Percentiles rank a stretch among this genome's conserved stretches.
These are phyloP conservation scores for Sarotherodon lohbergeri DNA, from an alignment of 2,113 vertebrate species.

Conservation along the genomic window DNA sequence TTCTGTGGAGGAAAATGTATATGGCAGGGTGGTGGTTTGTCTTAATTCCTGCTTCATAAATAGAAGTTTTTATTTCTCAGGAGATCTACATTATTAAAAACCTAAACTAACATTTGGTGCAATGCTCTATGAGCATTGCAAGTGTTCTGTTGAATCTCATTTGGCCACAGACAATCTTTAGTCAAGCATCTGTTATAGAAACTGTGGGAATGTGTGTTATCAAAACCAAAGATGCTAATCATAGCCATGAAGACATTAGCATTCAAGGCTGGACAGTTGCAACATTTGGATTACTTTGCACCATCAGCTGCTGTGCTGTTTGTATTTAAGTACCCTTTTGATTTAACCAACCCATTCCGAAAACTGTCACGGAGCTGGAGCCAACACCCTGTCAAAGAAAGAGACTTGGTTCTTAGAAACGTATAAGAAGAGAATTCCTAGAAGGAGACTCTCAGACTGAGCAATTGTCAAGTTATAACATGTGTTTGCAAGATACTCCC, in stretches of 20 bases:
- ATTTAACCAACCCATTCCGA: neutral
- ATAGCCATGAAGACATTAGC: neutral
- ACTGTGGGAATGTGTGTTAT: neutral
- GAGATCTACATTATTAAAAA: neutral
- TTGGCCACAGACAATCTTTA: neutral
- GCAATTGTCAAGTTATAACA: neutral
- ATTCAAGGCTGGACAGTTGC: neutral
- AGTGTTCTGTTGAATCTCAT: neutral
- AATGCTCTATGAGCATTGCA: neutral
- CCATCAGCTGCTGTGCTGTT: neutral
- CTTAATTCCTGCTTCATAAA: neutral
- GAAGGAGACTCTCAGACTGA: neutral
- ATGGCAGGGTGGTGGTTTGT: neutral
- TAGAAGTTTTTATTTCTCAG: neutral
- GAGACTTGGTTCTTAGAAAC: neutral
- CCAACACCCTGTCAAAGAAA: neutral
- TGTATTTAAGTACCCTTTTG: neutral
- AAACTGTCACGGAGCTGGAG: neutral
- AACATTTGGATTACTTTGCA: neutral
- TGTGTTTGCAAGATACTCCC: neutral
- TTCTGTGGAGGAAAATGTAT: neutral
- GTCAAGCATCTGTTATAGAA: neutral
- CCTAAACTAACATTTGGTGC: neutral
- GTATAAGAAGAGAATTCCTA: neutral
- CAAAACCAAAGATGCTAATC: neutral